These are phyloP conservation scores for Xylota segnis DNA, from an alignment of 2,888 invertebrate genomes.

Conservation along the genomic window DNA sequence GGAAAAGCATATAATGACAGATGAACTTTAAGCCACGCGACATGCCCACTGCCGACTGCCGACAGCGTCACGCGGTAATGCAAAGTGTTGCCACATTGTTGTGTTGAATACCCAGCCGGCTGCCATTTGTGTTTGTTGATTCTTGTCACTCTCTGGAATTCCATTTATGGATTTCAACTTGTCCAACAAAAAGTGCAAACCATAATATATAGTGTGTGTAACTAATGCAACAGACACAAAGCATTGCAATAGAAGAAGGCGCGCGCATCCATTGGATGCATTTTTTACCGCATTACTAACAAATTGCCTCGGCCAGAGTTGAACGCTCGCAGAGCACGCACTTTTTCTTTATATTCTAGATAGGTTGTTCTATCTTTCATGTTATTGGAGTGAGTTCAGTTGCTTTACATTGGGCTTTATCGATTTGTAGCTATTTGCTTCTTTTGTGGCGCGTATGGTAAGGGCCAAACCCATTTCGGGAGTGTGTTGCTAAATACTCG, in stretches of 20 bases:
- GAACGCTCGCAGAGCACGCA: constrained; percentile 59
- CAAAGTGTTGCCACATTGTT: constrained; percentile 38
- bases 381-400: not conserved
- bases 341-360: constrained; percentile 16
- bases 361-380: constrained; percentile 11
- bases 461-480: constrained; percentile 47
- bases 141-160: constrained; percentile 55
- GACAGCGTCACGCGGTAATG: constrained; percentile 31
- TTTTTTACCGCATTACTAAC: constrained; percentile 38
- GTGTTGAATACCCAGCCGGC: constrained; percentile 16
- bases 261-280: constrained; percentile 34
- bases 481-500: constrained; percentile 8
- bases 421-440: constrained; percentile 32
- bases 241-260: constrained; percentile 20
- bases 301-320: constrained; percentile 54
- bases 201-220: constrained; percentile 48
- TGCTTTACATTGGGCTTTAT: constrained; percentile 17
- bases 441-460: not conserved
- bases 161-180: constrained; percentile 38
- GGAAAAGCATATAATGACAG: constrained; percentile 66
- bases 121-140: constrained; percentile 42
- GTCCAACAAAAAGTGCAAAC: constrained; percentile 51
- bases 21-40: constrained; percentile 68
- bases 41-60: not conserved
- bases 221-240: constrained; percentile 41